Conservation (phyloP, 2,797 vertebrate genomes). For the Nannoperca australis region DNA sequence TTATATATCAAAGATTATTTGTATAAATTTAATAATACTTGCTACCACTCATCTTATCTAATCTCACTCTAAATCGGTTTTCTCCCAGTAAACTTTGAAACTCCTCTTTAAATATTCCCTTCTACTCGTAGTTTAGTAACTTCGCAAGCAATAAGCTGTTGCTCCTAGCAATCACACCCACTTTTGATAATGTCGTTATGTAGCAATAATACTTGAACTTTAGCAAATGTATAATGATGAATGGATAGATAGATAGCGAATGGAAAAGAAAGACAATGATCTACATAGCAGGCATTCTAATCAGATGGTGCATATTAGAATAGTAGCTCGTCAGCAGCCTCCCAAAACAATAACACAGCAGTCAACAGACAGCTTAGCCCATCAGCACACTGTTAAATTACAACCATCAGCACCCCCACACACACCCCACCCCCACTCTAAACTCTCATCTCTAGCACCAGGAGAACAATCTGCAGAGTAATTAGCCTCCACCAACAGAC, state of each 20-base stretch:
- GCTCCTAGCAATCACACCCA: background rate
- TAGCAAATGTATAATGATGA: background rate
- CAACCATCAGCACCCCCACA: conserved; percentile 75
- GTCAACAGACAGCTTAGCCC: conserved; percentile 79
- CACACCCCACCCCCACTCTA: conserved; percentile 70
- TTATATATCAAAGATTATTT: conserved; percentile 8
- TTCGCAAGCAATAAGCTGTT: background rate
- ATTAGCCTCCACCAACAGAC: conserved; percentile 87
- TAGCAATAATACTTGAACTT: background rate
- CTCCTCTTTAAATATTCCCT: background rate
- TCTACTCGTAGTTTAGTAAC: background rate
- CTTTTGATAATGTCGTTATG: background rate
- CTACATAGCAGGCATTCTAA: conserved; percentile 50
- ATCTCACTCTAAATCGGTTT: conserved; percentile 23
- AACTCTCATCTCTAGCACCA: conserved; percentile 85
- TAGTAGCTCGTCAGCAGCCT: conserved; percentile 77
- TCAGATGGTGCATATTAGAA: conserved; percentile 74
- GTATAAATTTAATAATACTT: background rate
- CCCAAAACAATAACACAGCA: conserved; percentile 81
- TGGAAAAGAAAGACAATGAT: conserved; percentile 19
- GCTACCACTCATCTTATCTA: conserved; percentile 23
- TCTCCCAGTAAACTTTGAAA: background rate
- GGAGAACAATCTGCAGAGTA: conserved; percentile 88
- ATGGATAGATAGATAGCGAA: background rate
- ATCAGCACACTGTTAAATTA: conserved; percentile 84